Conservation (phyloP, 37 sponge, comb jelly and placozoan species). For the Cladorhizidae sp. region DNA sequence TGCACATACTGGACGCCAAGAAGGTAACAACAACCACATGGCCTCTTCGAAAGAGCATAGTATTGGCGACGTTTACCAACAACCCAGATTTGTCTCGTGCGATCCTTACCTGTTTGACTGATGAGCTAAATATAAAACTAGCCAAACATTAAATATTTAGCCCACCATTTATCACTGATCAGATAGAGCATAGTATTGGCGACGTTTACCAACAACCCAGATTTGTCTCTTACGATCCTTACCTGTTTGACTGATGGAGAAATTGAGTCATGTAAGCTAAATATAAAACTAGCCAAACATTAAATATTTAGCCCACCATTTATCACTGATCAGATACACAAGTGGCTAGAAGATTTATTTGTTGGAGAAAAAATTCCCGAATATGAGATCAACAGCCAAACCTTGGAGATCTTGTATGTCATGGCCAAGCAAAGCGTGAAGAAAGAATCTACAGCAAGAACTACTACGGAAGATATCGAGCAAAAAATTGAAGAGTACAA, state of each 20-base stretch:
- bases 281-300: not conserved
- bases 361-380: conserved; percentile 52
- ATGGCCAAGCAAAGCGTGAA: conserved; percentile 26
- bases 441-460: not conserved
- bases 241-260: no score
- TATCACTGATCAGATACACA: conserved; percentile 43
- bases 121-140: not conserved
- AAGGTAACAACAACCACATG: no score
- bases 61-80: no score
- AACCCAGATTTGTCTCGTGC: no score
- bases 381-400: conserved; percentile 59
- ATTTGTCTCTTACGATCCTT: no score
- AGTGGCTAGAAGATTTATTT: conserved; percentile 66
- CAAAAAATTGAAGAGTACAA: conserved; percentile 58
- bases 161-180: not conserved
- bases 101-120: no score
- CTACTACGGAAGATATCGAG: conserved; percentile 30
- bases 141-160: not conserved
- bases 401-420: conserved; percentile 32
- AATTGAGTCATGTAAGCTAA: conserved; percentile 3
- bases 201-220: no score
- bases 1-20: not conserved
- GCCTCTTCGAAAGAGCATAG: no score
- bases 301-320: not conserved
- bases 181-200: conserved; percentile 32